Evolutionary conservation across 2,113 vertebrate genomes (phyloP), one percentile per base, ranked within the genome.

Genomic region (Corythornis madagascariensis): DNA sequence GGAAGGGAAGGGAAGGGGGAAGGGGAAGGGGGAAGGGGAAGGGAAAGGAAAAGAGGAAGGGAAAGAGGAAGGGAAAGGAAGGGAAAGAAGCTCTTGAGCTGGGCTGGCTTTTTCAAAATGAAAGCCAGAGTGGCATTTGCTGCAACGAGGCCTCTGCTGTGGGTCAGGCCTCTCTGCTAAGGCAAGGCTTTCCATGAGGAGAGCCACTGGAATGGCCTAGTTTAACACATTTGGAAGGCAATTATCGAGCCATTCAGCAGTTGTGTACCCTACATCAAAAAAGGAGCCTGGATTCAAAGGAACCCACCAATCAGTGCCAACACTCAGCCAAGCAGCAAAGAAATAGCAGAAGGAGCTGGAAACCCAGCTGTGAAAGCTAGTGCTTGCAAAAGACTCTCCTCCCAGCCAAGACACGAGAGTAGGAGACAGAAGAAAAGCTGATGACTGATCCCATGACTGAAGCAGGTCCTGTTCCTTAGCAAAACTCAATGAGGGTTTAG

Each of bases 91-190:
- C 75, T 87, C 92, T 93, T 0, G 0, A 71, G 59, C 56, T 88
- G 89, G 81, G 89, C 78, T 92, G 89, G 67, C 56, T 31, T 82
- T 59, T 35, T 80, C 71, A 82, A 81, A 94, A 92, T 73, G 74
- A 92, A 85, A 94, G 89, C 64, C 56, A 35, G 50, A 87, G 67
- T 0, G 0, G 86, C 71, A 43, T 76, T 92, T 92, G 79, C 79
- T 86, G 92, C 83, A 89, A 56, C 35, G 60, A 88, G 72, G 87
- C 31, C 53, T 85, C 75, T 1, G 4, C 78, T 66, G 75, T 63
- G 53, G 86, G 91, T 83, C 82, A 88, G 48, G 64, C 40, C 74
- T 56, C 87, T 83, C 82, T 77, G 47, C 40, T 45, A 88, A 33
- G 47, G 69, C 21, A 48, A 52, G n/a, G 65, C 53, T 53, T 67